Evolutionary conservation across 2,888 invertebrate genomes (phyloP).

Genomic region (Stenodema calcarata): DNA sequence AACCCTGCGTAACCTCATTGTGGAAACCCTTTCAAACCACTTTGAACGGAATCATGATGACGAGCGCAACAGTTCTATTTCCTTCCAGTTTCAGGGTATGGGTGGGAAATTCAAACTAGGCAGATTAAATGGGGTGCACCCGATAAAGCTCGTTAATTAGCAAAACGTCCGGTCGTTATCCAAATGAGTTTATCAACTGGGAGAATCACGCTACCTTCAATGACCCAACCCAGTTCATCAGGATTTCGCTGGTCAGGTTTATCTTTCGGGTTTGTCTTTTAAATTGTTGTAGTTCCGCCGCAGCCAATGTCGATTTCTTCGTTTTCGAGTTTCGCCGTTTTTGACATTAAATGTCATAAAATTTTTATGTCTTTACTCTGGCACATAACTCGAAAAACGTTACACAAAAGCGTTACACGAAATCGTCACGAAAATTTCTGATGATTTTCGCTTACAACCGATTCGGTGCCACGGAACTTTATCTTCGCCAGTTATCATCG

Average conservation of each 20-base stretch:
- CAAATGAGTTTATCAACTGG: background rate
- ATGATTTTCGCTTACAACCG: too few relatives aligned
- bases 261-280: background rate
- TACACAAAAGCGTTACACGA: too few relatives aligned
- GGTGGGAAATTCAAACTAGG: background rate
- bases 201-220: background rate
- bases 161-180: background rate
- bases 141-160: background rate
- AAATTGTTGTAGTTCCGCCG: background rate
- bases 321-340: too few relatives aligned
- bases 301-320: background rate
- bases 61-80: background rate
- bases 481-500: too few relatives aligned
- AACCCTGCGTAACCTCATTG: too few relatives aligned
- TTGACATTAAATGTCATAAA: too few relatives aligned
- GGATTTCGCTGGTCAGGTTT: background rate
- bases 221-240: background rate
- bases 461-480: too few relatives aligned
- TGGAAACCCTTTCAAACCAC: too few relatives aligned
- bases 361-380: too few relatives aligned
- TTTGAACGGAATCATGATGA: background rate
- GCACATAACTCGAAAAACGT: too few relatives aligned
- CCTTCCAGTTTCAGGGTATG: background rate
- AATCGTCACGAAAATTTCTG: too few relatives aligned
- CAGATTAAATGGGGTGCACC: background rate